Percentiles rank a stretch among this genome's conserved stretches.
Evolutionary conservation across 2,113 vertebrate genomes (phyloP).

Genomic region (Clarias batrachus): DNA sequence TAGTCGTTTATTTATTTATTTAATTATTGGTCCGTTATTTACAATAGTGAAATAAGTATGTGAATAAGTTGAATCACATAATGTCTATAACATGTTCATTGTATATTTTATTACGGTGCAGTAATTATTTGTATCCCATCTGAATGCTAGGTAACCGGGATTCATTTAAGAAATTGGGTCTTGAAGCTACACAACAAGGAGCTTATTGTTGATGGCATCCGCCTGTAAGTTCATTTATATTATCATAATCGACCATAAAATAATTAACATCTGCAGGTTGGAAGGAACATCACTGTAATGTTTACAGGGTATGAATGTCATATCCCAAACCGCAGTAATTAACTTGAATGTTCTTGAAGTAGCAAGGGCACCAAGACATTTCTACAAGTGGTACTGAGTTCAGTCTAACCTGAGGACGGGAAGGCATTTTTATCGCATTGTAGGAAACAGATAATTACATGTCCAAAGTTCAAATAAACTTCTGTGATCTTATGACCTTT

Average conservation of each 20-base stretch:
- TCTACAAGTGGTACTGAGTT: too few relatives aligned
- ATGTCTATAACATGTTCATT: not conserved
- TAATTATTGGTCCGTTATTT: not conserved
- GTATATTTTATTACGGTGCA: not conserved
- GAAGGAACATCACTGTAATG: not conserved
- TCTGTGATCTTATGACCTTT: too few relatives aligned
- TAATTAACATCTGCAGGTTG: not conserved
- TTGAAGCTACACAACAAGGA: slow-evolving; percentile 56
- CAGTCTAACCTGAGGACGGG: too few relatives aligned
- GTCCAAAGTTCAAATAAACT: too few relatives aligned
- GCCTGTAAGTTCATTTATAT: slow-evolving; percentile 57
- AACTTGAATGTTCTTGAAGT: too few relatives aligned
- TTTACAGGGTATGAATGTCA: not conserved
- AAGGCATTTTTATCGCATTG: too few relatives aligned
- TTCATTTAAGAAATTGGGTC: slow-evolving; percentile 70
- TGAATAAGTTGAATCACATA: not conserved
- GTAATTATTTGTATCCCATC: not conserved
- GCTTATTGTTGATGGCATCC: slow-evolving; percentile 70
- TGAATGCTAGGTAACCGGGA: slow-evolving; percentile 60
- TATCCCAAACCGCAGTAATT: too few relatives aligned
- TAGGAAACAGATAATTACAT: too few relatives aligned
- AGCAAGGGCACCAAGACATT: too few relatives aligned
- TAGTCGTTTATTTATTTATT: not conserved
- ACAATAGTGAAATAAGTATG: not conserved
- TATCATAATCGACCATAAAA: not conserved